Evolutionary conservation across 2,113 vertebrate genomes (phyloP).

Genomic region (crab-eating macaque (Macaca fascicularis)): DNA sequence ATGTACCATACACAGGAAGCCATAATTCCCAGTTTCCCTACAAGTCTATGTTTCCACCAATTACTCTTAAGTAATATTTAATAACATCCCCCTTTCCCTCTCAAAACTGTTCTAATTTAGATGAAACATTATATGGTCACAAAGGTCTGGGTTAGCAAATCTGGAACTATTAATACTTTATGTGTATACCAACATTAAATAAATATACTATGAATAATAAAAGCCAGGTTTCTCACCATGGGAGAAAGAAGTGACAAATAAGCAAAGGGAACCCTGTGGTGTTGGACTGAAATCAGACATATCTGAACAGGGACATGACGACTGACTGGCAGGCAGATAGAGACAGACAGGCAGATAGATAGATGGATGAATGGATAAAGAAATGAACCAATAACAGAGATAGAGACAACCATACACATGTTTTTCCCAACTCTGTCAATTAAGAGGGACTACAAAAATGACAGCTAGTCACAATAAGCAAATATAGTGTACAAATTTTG

Average conservation of each 20-base stretch:
- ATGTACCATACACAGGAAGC: neutral
- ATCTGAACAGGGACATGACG: neutral
- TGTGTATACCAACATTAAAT: neutral
- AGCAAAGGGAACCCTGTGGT: neutral
- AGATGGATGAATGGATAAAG: neutral
- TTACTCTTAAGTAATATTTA: neutral
- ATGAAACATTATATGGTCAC: neutral
- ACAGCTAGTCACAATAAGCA: neutral
- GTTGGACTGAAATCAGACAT: neutral
- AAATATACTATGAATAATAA: neutral
- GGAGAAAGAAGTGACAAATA: neutral
- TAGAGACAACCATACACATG: neutral
- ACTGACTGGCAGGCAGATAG: neutral
- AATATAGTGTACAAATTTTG: neutral
- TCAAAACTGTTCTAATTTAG: neutral
- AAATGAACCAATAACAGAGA: neutral
- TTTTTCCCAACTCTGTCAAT: neutral
- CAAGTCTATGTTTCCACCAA: conserved; percentile 4
- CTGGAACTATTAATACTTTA: neutral
- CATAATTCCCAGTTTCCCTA: neutral
- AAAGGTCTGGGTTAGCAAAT: neutral
- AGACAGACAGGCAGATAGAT: neutral
- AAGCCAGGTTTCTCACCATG: neutral
- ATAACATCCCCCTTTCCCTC: neutral
- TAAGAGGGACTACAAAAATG: neutral